Evolutionary conservation across 2,888 invertebrate genomes (phyloP).

Genomic region (Sinotaia quadrata): DNA sequence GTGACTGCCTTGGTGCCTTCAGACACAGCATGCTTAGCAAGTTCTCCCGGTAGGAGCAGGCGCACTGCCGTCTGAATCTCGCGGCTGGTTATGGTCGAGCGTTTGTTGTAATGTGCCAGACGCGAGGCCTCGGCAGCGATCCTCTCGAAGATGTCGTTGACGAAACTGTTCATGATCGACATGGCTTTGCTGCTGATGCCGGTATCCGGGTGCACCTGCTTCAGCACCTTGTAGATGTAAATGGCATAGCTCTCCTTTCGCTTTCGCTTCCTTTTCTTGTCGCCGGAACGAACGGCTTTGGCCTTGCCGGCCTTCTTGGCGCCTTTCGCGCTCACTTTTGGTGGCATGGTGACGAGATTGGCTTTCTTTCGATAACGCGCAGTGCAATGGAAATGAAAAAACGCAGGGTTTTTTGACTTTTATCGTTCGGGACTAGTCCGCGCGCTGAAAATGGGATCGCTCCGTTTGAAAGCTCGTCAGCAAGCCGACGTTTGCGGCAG

Average conservation of each 20-base stretch:
- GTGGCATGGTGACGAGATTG: constrained; percentile 20
- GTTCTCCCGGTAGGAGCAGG: constrained; percentile 81
- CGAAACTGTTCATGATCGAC: constrained; percentile 53
- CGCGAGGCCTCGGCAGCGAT: constrained; percentile 57
- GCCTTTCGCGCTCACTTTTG: constrained; percentile 38
- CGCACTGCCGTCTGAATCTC: constrained; percentile 82
- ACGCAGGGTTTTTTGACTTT: background rate
- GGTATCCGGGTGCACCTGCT: constrained; percentile 65
- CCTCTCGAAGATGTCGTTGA: constrained; percentile 64
- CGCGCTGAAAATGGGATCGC: background rate
- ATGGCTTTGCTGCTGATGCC: constrained; percentile 60
- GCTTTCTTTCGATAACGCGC: no score
- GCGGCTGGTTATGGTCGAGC: constrained; percentile 76
- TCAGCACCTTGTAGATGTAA: constrained; percentile 63
- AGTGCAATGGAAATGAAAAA: background rate
- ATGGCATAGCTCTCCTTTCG: constrained; percentile 57
- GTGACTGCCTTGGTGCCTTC: constrained; percentile 70
- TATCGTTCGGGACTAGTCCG: background rate
- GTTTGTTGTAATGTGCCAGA: constrained; percentile 51
- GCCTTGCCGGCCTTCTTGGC: constrained; percentile 60
- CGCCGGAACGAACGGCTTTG: constrained; percentile 47
- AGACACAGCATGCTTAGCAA: constrained; percentile 80
- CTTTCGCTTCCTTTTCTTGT: constrained; percentile 57
- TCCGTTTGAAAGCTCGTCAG: background rate
- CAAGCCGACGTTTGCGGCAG: background rate